Base-by-base conservation (phyloP, 2,797 vertebrate species). In the Sebastes glaucus region DNA sequence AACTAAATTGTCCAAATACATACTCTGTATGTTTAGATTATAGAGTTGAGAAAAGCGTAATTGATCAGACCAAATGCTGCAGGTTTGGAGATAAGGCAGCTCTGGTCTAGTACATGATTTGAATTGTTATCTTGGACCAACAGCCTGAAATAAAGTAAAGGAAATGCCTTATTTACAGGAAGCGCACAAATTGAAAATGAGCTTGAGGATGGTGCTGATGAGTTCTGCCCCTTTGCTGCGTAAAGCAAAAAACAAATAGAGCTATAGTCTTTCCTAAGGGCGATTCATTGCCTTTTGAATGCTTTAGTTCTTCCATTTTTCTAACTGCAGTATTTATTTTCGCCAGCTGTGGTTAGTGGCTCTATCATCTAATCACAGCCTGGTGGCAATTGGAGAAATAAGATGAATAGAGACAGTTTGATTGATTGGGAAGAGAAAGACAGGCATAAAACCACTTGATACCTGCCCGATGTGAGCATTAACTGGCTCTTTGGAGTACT, bases 341-440 rank as follows among this genome's bases (percentile, higher is more conserved):
- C 18, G 0, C 68, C 35, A 33, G 67, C 11, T 25, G 35, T 33
- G 18, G 67, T 75, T 64, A 59, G 55, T 13, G 32, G 52, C 46
- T 83, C 52, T 14, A 49, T 56, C 57, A 33, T 74, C 32, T 72
- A 60, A 71, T 78, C 42, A 30, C 62, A 73, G 65, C 73, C 71
- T 59, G 27, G 30, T 68, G 57, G 75, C 55, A 81, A 78, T 78
- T 49, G n/a, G 33, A 62, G 18, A n/a, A 33, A 68, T 33, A 52
- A 23, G 23, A 11, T 53, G 49, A 35, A 53, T 27, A 28, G 7
- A 67, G 25, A 57, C 13, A 7, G 57, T 65, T 4, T 67, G 82
- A 88, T 75, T 63, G 75, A 80, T 71, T 52, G 66, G 14, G 23
- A 49, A n/a, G 64, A 83, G 61, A 61, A 57, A 81, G 42, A 72